Base-by-base conservation (phyloP, 2,113 vertebrate species). In the Melanostigma gelatinosum region DNA sequence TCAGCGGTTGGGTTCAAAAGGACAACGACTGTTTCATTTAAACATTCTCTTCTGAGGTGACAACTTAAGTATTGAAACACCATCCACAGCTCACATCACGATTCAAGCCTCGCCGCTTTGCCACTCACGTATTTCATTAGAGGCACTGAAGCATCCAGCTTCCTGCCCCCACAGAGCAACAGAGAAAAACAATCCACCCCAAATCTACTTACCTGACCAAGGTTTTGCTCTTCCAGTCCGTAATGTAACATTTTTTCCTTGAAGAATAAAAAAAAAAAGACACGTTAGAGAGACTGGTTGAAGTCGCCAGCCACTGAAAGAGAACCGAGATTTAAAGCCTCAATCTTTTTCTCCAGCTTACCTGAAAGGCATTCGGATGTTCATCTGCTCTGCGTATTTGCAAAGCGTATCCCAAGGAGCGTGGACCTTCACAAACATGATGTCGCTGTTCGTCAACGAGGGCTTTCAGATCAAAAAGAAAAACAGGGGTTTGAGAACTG, bases 341-440 rank as follows among this genome's bases (percentile, higher is more conserved):
- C 6, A 29, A 27, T 77, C 20, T 63, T 12, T 61, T 61, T 36
- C 8, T 32, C 11, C 7, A 27, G 16, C 42, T 84, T 96, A 99
- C 98, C 98, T 98, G 95, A 99, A 99, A 80, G 98, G 98, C 97
- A 99, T 99, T 82, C 98, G 94, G 92, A 99, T 99, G 93, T 97
- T 99, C 96, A 99, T 97, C 84, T 97, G 97, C 91, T 99, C 98
- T 42, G 98, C 98, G 1, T 99, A 99, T 94, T 99, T 98, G 95
- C 98, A 99, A 77, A 99, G 85, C 0, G 97, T 96, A 50, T 99
- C 98, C 98, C 98, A 99, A 0, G 97, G 97, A 87, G 97, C 97
- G 38, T 99, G 96, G 85, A 99, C 93, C 95, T 99, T 99, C 91
- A 99, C 97, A 88, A 98, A 98, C 97, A 99, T 98, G 83, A 99